These are phyloP conservation scores for Holocentrus rufus DNA, from an alignment of 2,797 vertebrate species.

Conservation along the genomic window DNA sequence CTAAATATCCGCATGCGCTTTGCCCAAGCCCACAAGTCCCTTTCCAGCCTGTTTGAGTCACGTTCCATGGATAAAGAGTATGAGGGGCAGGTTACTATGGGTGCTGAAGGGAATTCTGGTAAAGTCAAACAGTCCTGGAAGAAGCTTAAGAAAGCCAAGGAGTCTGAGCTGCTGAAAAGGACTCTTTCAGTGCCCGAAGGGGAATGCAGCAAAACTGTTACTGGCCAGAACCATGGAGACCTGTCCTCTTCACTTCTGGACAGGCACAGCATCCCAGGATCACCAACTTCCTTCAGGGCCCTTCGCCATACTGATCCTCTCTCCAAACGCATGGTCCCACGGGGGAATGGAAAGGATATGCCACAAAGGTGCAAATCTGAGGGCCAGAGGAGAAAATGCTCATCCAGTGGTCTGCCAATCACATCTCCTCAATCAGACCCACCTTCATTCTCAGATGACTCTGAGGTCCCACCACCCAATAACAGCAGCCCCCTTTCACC, in stretches of 20 bases:
- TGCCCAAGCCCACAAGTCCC: slow-evolving; percentile 88
- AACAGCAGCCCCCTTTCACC: slow-evolving; percentile 72
- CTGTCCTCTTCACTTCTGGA: slow-evolving; percentile 53
- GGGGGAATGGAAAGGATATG: slow-evolving; percentile 50
- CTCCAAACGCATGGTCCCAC: slow-evolving; percentile 67
- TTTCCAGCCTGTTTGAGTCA: slow-evolving; percentile 89
- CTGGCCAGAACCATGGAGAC: slow-evolving; percentile 32
- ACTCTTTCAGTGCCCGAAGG: slow-evolving; percentile 63
- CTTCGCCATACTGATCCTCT: slow-evolving; percentile 72
- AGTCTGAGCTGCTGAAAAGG: slow-evolving; percentile 78
- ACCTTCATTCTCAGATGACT: slow-evolving; percentile 63
- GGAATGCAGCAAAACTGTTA: slow-evolving; percentile 20
- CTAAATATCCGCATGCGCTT: slow-evolving; percentile 85
- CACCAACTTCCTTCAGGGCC: slow-evolving; percentile 29
- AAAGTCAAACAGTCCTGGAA: slow-evolving; percentile 81
- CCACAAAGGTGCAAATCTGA: slow-evolving; percentile 66
- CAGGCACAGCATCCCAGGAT: slow-evolving; percentile 42
- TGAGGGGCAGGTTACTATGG: slow-evolving; percentile 36
- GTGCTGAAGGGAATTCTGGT: slow-evolving; percentile 72
- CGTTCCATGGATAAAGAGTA: slow-evolving; percentile 82
- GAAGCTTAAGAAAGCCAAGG: slow-evolving; percentile 81
- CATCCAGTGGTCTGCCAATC: slow-evolving; percentile 65
- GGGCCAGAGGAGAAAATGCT: slow-evolving; percentile 74
- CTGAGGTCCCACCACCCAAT: slow-evolving; percentile 55
- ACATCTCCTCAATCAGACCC: slow-evolving; percentile 54